phyloP scores from a whole-genome alignment of 37 sponge, comb jelly and placozoan genomes.

The Hormiphora californensis region DNA sequence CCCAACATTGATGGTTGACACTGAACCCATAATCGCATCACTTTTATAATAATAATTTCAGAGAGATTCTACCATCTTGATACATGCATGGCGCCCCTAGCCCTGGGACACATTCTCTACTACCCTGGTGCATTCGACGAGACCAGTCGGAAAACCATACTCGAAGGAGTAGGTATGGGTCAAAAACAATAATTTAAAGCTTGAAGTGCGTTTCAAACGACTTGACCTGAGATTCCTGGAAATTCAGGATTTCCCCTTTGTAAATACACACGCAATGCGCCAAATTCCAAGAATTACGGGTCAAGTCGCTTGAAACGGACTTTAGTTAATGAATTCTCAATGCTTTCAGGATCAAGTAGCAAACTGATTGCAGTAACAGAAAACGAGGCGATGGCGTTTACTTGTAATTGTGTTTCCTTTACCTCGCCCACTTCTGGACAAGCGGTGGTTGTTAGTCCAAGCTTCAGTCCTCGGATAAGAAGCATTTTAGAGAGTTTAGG shows the following conservation, averaged over 20 bases:
- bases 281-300: too few species aligned
- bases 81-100: slow-evolving; percentile 1
- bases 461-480: slow-evolving; percentile 13
- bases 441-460: neutral
- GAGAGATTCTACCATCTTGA: slow-evolving; percentile 48
- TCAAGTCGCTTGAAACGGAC: too few species aligned
- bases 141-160: neutral
- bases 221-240: too few species aligned
- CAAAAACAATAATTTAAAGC: too few species aligned
- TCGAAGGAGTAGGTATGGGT: neutral
- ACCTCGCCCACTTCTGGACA: neutral
- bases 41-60: neutral
- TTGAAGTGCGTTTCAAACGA: too few species aligned
- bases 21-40: neutral
- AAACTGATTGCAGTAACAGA: slow-evolving; percentile 6
- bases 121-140: slow-evolving; percentile 50
- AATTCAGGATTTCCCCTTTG: too few species aligned
- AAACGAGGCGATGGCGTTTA: neutral
- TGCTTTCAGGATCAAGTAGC: neutral
- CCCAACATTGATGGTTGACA: slow-evolving; percentile 12
- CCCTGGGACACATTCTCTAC: slow-evolving; percentile 5
- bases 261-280: too few species aligned
- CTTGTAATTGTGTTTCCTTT: slow-evolving; percentile 35
- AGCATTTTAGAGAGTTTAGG: neutral
- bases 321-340: too few species aligned